Conservation (phyloP, 2,888 invertebrate species). For the Emmelina monodactyla region DNA sequence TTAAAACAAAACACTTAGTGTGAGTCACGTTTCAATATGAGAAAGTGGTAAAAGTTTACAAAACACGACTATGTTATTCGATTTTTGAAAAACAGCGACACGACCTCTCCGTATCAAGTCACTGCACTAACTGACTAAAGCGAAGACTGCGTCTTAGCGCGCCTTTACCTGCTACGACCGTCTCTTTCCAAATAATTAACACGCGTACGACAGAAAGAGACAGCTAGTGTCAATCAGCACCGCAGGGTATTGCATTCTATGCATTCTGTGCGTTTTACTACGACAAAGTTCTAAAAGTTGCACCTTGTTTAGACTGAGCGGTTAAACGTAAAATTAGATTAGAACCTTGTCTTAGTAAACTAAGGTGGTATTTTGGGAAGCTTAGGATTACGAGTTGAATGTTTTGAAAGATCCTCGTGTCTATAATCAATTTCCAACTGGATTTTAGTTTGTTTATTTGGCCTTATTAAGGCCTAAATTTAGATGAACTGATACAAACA, state of each 20-base stretch:
- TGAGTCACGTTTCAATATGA: too few relatives aligned
- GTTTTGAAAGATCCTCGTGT: conserved; percentile 26
- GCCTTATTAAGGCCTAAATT: too few relatives aligned
- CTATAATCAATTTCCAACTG: conserved; percentile 22
- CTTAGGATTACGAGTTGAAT: conserved; percentile 22
- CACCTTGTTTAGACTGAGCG: too few relatives aligned
- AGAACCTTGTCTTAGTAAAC: conserved; percentile 21
- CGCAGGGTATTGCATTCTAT: conserved; percentile 29
- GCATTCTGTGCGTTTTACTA: conserved; percentile 25
- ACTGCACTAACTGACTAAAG: conserved; percentile 33
- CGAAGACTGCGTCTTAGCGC: conserved; percentile 4
- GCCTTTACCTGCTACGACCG: conserved; percentile 27
- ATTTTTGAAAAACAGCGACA: conserved; percentile 23
- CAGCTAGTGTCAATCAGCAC: conserved; percentile 18
- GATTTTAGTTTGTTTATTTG: too few relatives aligned
- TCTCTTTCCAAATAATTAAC: conserved; percentile 25
- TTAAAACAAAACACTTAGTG: too few relatives aligned
- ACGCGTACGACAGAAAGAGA: conserved; percentile 26
- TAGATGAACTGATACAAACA: too few relatives aligned
- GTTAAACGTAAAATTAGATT: conserved; percentile 20
- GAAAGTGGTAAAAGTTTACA: conserved; percentile 2
- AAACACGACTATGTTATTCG: conserved; percentile 54
- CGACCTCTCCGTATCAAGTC: conserved; percentile 24
- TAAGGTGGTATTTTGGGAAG: conserved; percentile 27
- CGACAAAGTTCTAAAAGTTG: conserved; percentile 32